Base-by-base conservation (phyloP, 2,797 vertebrate genomes). In the Typhlichthys eigenmanni region DNA sequence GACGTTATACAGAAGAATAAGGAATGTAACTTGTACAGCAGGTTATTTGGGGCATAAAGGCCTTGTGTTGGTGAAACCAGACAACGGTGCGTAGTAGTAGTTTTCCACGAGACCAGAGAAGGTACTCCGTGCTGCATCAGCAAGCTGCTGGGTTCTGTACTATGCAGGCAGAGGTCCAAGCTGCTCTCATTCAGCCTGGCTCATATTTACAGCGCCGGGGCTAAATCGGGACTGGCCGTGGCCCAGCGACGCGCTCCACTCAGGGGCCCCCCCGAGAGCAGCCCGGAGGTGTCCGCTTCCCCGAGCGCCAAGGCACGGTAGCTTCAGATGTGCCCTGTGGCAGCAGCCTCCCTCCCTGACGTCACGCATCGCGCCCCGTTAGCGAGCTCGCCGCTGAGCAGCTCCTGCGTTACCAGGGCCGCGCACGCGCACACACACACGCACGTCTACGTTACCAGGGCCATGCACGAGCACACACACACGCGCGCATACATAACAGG, bases 181-280 rank as follows among this genome's bases (percentile, higher is more conserved):
- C 60, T 84, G 80, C 66, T 89, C 88, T 91, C 90, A 92, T 91
- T 92, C 84, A 92, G 81, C 73, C 74, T 71, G 72, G 66, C 84
- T 87, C 87, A 68, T 92, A 92, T 92, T 90, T 92, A 91, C 89
- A 91, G 88, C 78, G 67, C 66, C 65, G 81, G 78, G 69, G 74
- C 88, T 91, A 90, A 92, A 88, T 86, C 70, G 64, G 88, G 88
- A 88, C 65, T 92, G 92, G 90, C 89, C 84, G 77, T 73, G 68
- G 76, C 89, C 84, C 86, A 89, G 88, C 83, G 78, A 82, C 81
- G 85, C 84, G 81, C 84, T 86, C 76, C 83, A 81, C 85, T 83
- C 82, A 80, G 76, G 63, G 56, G 85, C 83, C 81, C n/a, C 81
- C n/a, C 6, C 1, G 50, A 47, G 85, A 82, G 88, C 86, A 69